These are phyloP conservation scores for Clarias platycephalus DNA, from an alignment of 2,797 vertebrate genomes.

Conservation along the genomic window DNA sequence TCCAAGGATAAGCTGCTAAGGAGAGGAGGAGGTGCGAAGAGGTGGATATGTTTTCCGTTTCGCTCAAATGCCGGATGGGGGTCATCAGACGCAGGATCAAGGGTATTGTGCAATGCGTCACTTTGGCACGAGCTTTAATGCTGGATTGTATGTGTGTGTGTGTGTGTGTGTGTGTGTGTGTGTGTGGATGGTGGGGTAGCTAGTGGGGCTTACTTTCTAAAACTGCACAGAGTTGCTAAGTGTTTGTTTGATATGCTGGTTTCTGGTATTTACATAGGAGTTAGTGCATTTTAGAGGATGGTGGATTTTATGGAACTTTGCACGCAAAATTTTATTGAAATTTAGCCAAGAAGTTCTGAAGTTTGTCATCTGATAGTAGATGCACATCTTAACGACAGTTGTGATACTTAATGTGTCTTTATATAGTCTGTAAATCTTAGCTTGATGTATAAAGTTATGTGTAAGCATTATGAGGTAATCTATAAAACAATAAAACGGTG, in stretches of 20 bases:
- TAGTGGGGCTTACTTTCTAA: slow-evolving; percentile 28
- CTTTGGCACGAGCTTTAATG: slow-evolving; percentile 52
- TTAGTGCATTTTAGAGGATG: too few species aligned
- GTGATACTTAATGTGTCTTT: neutral
- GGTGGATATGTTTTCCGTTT: slow-evolving; percentile 87
- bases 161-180: slow-evolving; percentile 6
- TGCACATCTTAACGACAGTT: neutral
- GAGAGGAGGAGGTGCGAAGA: slow-evolving; percentile 60
- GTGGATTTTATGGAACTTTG: neutral
- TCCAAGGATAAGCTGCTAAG: slow-evolving; percentile 70
- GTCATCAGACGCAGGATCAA: slow-evolving; percentile 86
- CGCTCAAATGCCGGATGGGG: slow-evolving; percentile 91
- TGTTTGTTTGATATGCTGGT: neutral
- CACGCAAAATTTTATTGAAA: neutral
- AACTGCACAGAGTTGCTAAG: slow-evolving; percentile 31
- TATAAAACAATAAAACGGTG: neutral
- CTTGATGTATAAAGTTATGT: neutral
- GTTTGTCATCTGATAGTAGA: neutral
- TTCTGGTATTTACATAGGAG: neutral
- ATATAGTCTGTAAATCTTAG: neutral
- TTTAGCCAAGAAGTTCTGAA: neutral
- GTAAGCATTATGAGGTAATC: neutral
- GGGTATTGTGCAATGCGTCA: slow-evolving; percentile 75
- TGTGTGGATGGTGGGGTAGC: neutral
- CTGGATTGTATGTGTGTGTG: slow-evolving; percentile 4